These are phyloP conservation scores for Clinocottus analis DNA, from an alignment of 2,113 vertebrate genomes.

Conservation along the genomic window DNA sequence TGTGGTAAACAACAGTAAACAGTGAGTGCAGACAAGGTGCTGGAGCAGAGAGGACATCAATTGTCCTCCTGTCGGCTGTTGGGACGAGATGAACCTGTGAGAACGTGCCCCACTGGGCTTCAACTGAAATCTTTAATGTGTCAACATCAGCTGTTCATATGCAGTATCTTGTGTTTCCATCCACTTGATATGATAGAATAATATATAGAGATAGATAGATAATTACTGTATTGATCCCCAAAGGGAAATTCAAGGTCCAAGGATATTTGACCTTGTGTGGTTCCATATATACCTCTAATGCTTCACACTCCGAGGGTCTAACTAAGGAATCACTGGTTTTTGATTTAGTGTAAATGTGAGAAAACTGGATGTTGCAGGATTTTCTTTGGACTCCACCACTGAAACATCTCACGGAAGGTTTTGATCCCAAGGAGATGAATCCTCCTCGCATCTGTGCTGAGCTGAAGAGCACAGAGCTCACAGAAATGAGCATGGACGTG, in stretches of 20 bases:
- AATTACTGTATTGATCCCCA: no score
- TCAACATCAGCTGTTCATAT: neutral
- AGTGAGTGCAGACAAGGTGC: fast-evolving
- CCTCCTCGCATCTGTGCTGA: neutral
- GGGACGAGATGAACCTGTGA: neutral
- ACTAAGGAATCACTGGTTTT: neutral
- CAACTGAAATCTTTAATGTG: neutral
- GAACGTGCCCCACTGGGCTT: neutral
- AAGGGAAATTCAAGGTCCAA: no score
- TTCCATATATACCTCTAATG: no score
- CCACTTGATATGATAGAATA: no score
- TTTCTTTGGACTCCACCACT: neutral
- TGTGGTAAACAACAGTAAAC: neutral
- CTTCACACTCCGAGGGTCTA: neutral
- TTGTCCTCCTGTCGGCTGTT: neutral
- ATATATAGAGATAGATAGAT: no score
- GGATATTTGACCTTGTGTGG: no score
- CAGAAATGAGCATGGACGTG: neutral
- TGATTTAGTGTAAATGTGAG: neutral
- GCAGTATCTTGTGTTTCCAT: neutral
- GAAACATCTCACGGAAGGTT: neutral
- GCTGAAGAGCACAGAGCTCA: neutral
- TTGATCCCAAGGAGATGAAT: no score
- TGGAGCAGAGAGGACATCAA: neutral
- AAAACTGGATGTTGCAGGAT: neutral